Evolutionary conservation across 2,888 invertebrate genomes (phyloP).

Genomic region (Drosophila lutescens): DNA sequence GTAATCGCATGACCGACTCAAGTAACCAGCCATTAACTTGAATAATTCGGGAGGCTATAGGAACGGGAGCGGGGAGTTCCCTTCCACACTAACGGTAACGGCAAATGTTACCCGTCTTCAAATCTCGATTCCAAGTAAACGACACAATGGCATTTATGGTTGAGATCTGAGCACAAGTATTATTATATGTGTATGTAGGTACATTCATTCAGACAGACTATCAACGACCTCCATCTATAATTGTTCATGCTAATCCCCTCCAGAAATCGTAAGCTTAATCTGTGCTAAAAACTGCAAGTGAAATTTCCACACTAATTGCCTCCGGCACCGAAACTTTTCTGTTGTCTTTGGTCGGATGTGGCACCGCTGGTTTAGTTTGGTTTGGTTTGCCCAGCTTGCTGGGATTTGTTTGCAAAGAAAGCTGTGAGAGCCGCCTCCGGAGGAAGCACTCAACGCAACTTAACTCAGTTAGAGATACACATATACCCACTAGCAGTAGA

Average conservation of each 20-base stretch:
- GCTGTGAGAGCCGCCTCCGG: conserved; percentile 53
- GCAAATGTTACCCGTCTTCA: conserved; percentile 38
- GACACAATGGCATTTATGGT: conserved; percentile 31
- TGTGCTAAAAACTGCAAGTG: conserved; percentile 72
- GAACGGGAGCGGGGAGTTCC: conserved; percentile 21
- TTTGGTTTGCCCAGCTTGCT: conserved; percentile 6
- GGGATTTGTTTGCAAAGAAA: conserved; percentile 72
- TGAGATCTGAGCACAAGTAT: conserved; percentile 24
- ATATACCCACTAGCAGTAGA: conserved; percentile 48
- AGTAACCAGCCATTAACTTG: conserved; percentile 49
- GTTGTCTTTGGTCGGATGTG: conserved; percentile 54
- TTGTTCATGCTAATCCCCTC: conserved; percentile 71
- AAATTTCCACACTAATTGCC: conserved; percentile 77
- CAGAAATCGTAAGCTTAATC: conserved; percentile 60
- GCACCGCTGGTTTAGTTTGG: conserved; percentile 34
- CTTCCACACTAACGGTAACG: conserved; percentile 31
- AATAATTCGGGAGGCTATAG: conserved; percentile 30
- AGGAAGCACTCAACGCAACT: conserved; percentile 35
- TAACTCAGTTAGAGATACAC: neutral
- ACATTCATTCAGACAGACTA: conserved; percentile 25
- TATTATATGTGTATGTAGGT: conserved; percentile 8
- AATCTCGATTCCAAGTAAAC: conserved; percentile 26
- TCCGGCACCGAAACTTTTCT: conserved; percentile 62
- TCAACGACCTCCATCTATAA: conserved; percentile 75
- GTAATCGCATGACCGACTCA: conserved; percentile 49